Evolutionary conservation across 2,888 invertebrate genomes (phyloP), one percentile per base, ranked within the genome.

Genomic region (Sepiola atlantica): DNA sequence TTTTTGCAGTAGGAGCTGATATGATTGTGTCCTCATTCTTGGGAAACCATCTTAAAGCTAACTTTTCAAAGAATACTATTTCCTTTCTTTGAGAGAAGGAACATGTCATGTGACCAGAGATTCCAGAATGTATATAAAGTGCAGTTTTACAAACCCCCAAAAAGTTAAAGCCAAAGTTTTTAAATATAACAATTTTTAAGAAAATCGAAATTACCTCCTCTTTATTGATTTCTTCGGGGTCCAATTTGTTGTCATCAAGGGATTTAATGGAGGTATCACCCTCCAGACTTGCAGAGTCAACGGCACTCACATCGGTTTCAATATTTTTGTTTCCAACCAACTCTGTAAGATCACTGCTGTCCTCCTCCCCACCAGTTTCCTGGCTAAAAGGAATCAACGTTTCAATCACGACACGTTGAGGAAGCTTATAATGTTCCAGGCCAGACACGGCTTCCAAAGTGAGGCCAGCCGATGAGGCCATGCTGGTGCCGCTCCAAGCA

Each of bases 341-440:
- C 92, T 92, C 54, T n/a, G 55, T 28, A 14, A 92, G 92, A 28
- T 28, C 32, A 18, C n/a, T 55, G 45, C 54, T 4, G 8, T 45
- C 45, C 45, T 45, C 45, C 45, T 45, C 45, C 45, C 45, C 55
- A 28, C n/a, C 92, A 61, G 54, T 61, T 24, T 35, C 35, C 35
- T 61, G 55, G 32, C n/a, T 55, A 20, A 93, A 61, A 35, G 93
- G 93, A 55, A 93, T 93, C 32, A 93, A 57, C 35, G 93, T 35
- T 57, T 93, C 93, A 61, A 93, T 55, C 18, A 93, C 93, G 32
- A 93, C 93, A 35, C 93, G 57, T 28, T 93, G 93, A 12, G 93
- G 61, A 35, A 93, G 55, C n/a, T 93, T 24, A 93, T 93, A 93
- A 10, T 55, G 93, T 35, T 57, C 93, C 35, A 93, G 35, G 35